Percentiles rank a stretch among this genome's conserved stretches.
Conservation (phyloP, 2,113 vertebrate species). For the Dissostichus mawsoni region DNA sequence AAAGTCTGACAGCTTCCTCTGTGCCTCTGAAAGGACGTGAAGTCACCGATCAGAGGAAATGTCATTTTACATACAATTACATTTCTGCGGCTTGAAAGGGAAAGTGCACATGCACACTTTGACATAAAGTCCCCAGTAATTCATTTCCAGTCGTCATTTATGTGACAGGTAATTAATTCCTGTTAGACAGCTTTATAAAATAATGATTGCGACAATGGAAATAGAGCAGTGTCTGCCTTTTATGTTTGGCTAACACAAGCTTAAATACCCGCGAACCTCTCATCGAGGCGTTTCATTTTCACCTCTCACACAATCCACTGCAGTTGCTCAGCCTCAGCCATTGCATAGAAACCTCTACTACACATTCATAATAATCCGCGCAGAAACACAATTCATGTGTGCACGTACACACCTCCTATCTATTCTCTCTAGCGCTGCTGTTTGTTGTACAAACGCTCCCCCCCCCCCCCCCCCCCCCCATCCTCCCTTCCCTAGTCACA, state of each 20-base stretch:
- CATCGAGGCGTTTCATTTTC: constrained; percentile 34
- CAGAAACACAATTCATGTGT: constrained; percentile 36
- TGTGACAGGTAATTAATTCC: constrained; percentile 33
- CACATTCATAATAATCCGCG: constrained; percentile 31
- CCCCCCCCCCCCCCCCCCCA: constrained; percentile 37
- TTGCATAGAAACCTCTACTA: constrained; percentile 32
- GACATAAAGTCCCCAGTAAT: constrained; percentile 1
- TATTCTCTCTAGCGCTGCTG: constrained; percentile 54
- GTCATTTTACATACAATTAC: constrained; percentile 1
- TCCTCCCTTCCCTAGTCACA: constrained; percentile 78
- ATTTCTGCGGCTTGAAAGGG: constrained; percentile 11
- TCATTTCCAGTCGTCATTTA: constrained; percentile 11
- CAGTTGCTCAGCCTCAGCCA: constrained; percentile 49
- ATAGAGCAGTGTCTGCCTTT: constrained; percentile 19
- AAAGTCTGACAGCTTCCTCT: constrained; percentile 1
- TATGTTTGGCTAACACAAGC: constrained; percentile 45
- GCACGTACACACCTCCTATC: constrained; percentile 54
- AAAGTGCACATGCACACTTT: constrained; percentile 4
- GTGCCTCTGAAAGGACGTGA: constrained; percentile 7
- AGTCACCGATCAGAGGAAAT: constrained; percentile 19
- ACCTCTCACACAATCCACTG: constrained; percentile 54
- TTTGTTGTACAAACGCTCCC: constrained; percentile 44
- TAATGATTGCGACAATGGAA: constrained; percentile 17
- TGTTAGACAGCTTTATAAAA: neutral
- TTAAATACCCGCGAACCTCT: constrained; percentile 32